These are phyloP conservation scores for Carterocephalus palaemon DNA, from an alignment of 2,888 invertebrate genomes.

Conservation along the genomic window DNA sequence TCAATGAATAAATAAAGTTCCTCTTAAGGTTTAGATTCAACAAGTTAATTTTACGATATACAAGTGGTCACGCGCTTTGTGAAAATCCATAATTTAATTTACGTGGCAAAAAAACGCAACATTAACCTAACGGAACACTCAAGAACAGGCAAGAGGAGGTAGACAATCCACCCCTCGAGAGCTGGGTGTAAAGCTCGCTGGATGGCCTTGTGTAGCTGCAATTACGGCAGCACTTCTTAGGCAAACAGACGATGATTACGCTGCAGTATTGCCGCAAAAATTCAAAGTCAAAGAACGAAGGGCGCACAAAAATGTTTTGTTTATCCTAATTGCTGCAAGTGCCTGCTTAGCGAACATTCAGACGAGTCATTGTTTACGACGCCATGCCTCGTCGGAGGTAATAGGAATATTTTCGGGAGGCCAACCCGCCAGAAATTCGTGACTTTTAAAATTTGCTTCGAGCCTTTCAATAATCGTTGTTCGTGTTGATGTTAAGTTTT, in stretches of 20 bases:
- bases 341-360: slow-evolving; percentile 68
- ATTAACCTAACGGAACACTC: too few relatives aligned
- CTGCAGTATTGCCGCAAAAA: slow-evolving; percentile 8
- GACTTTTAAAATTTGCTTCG: slow-evolving; percentile 54
- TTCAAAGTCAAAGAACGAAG: slow-evolving; percentile 29
- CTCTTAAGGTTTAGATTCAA: too few relatives aligned
- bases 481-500: too few relatives aligned
- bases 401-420: slow-evolving; percentile 66
- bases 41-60: too few relatives aligned
- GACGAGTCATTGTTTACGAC: slow-evolving; percentile 75
- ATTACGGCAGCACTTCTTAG: background rate
- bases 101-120: too few relatives aligned
- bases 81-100: too few relatives aligned
- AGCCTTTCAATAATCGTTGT: slow-evolving; percentile 1
- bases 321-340: slow-evolving; percentile 75
- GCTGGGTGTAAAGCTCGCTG: slow-evolving; percentile 1
- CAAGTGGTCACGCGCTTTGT: too few relatives aligned
- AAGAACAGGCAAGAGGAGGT: slow-evolving; percentile 31
- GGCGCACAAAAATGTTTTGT: slow-evolving; percentile 75
- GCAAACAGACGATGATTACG: slow-evolving; percentile 10
- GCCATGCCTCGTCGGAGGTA: slow-evolving; percentile 48
- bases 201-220: background rate
- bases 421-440: slow-evolving; percentile 58
- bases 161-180: background rate
- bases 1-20: too few relatives aligned